Conservation (phyloP, 2,888 invertebrate species). For the Metalampra italica region DNA sequence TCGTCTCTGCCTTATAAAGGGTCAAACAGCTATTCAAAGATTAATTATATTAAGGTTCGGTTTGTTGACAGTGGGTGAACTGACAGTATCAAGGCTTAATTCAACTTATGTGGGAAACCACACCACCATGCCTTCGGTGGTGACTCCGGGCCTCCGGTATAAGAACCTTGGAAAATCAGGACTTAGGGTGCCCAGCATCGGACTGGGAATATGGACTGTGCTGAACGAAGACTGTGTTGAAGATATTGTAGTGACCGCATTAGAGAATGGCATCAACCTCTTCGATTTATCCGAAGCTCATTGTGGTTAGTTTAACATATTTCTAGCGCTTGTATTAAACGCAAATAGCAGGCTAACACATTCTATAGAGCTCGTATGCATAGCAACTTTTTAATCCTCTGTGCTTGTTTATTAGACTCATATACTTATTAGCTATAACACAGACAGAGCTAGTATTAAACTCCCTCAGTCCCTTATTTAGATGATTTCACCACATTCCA, state of each 20-base stretch:
- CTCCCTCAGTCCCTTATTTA: too few species aligned
- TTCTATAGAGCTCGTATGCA: too few species aligned
- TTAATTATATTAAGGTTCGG: too few species aligned
- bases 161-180: constrained; percentile 98
- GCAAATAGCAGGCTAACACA: too few species aligned
- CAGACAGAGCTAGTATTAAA: too few species aligned
- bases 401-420: too few species aligned
- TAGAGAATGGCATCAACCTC: constrained; percentile 97
- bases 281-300: constrained; percentile 98
- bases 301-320: constrained; percentile 75
- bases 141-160: constrained; percentile 91
- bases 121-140: constrained; percentile 81
- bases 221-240: constrained; percentile 92
- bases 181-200: constrained; percentile 95
- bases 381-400: too few species aligned
- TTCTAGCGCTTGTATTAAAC: too few species aligned
- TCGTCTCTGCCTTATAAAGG: too few species aligned
- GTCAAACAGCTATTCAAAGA: too few species aligned
- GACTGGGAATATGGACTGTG: constrained; percentile 95
- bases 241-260: constrained; percentile 93
- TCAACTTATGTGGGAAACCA: constrained; percentile 76
- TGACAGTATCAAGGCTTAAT: constrained; percentile 66
- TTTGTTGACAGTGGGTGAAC: constrained; percentile 43
- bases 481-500: too few species aligned
- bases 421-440: too few species aligned